A percentile compares a stretch with the other conserved stretches of the same genome.
Evolutionary conservation across 1,140 invertebrate genomes (phyloP).

Genomic region (Cydia strobilella): DNA sequence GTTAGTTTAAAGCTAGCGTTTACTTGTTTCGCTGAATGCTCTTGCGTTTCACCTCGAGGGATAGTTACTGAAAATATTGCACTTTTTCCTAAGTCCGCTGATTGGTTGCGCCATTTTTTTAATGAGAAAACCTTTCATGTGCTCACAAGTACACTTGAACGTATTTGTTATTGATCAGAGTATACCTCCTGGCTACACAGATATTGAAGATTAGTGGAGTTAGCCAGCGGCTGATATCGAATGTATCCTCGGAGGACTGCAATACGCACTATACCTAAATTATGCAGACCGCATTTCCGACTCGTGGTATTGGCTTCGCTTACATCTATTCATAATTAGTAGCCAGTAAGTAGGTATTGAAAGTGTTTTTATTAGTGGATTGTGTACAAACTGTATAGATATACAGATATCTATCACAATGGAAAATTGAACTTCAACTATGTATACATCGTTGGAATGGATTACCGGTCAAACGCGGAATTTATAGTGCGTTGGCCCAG

Average conservation of each 20-base stretch:
- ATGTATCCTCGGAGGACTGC: not conserved
- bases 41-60: not conserved
- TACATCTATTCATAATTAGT: not conserved
- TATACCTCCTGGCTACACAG: not conserved
- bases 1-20: constrained; percentile 27
- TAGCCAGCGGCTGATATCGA: not conserved
- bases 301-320: not conserved
- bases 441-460: too few species aligned
- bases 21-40: constrained; percentile 21
- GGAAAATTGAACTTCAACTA: too few species aligned
- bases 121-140: not conserved
- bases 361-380: too few species aligned
- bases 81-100: not conserved
- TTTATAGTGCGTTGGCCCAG: too few species aligned
- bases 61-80: not conserved
- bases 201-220: not conserved
- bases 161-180: too few species aligned
- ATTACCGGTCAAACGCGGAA: too few species aligned
- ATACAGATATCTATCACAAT: too few species aligned
- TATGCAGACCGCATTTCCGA: not conserved
- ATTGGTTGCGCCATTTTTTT: not conserved
- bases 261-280: constrained; percentile 4
- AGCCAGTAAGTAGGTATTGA: too few species aligned
- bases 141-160: too few species aligned
- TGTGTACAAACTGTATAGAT: too few species aligned